These are phyloP conservation scores for Manis pentadactyla DNA, from an alignment of 2,797 vertebrate species.

Conservation along the genomic window DNA sequence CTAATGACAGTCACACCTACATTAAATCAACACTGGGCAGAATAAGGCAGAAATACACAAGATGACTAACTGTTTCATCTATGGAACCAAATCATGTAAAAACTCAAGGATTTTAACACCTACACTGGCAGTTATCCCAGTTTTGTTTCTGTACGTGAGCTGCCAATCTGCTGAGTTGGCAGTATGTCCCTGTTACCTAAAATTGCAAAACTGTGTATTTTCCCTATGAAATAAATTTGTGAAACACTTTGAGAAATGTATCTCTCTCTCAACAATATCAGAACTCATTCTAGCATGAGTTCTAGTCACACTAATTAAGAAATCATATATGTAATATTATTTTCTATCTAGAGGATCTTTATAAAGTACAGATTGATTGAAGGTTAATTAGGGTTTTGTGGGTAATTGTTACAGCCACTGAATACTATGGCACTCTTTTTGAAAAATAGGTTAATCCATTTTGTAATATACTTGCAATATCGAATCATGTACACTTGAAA, in stretches of 20 bases:
- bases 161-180: background rate
- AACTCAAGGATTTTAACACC: background rate
- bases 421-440: too few relatives aligned
- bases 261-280: conserved; percentile 55
- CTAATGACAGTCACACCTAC: background rate
- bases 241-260: background rate
- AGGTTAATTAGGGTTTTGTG: conserved; percentile 85
- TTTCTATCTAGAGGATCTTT: conserved; percentile 90
- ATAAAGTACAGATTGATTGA: conserved; percentile 94
- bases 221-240: conserved; percentile 1
- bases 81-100: conserved; percentile 1
- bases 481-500: too few relatives aligned
- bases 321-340: conserved; percentile 92
- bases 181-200: background rate
- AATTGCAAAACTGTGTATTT: background rate
- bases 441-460: too few relatives aligned
- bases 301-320: conserved; percentile 91
- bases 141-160: background rate
- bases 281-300: conserved; percentile 88
- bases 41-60: background rate
- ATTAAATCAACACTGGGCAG: conserved; percentile 15
- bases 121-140: background rate
- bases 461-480: too few relatives aligned
- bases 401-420: too few relatives aligned
- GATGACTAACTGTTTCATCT: background rate